phyloP scores from a whole-genome alignment of 2,888 invertebrate genomes.

The Aphrophora alni region DNA sequence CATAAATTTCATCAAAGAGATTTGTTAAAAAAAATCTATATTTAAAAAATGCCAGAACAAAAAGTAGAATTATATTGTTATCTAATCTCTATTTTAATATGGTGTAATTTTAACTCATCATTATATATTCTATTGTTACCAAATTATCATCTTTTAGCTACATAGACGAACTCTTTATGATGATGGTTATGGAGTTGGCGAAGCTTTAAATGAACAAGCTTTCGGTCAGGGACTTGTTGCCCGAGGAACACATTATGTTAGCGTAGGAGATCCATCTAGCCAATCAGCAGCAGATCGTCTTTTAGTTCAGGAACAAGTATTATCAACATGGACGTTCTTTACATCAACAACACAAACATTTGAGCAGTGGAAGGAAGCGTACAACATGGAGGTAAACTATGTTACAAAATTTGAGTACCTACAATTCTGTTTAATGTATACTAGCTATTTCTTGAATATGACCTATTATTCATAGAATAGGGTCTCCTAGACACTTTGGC shows the following conservation, averaged over 20 bases:
- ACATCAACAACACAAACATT: slow-evolving; percentile 62
- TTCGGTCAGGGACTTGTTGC: slow-evolving; percentile 72
- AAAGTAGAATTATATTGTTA: no score
- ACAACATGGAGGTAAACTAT: slow-evolving; percentile 58
- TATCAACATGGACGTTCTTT: slow-evolving; percentile 68
- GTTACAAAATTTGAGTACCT: no score
- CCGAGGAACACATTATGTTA: slow-evolving; percentile 70
- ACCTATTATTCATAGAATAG: no score
- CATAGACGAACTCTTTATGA: slow-evolving; percentile 86
- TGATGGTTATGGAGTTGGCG: slow-evolving; percentile 92
- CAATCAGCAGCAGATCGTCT: slow-evolving; percentile 58
- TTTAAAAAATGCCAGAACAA: no score
- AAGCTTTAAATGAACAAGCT: slow-evolving; percentile 85
- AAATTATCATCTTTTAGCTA: slow-evolving; percentile 65
- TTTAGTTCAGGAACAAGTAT: slow-evolving; percentile 62
- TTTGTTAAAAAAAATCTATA: no score
- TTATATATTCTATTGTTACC: no score
- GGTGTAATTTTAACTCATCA: no score
- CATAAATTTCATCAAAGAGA: no score
- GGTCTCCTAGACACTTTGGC: no score
- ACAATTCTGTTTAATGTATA: no score
- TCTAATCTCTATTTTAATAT: no score
- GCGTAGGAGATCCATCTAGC: slow-evolving; percentile 57
- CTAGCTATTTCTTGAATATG: no score
- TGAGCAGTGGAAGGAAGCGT: slow-evolving; percentile 61